These are phyloP conservation scores for Subacronicta megacephala DNA, from an alignment of 2,888 invertebrate genomes.

Conservation along the genomic window DNA sequence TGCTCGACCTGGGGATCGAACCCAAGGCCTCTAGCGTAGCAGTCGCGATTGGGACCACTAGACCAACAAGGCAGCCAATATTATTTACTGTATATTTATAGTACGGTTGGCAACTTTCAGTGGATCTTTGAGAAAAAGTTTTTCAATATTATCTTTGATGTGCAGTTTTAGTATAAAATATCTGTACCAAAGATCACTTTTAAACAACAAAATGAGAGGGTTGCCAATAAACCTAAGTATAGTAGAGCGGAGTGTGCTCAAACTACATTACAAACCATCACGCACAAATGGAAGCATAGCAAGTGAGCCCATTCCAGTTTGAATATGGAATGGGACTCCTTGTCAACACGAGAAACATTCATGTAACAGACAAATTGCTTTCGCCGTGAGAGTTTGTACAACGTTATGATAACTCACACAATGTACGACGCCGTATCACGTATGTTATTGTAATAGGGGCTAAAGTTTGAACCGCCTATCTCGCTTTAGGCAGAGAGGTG, in stretches of 20 bases:
- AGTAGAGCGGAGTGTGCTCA: background rate
- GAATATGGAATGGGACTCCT: slow-evolving; percentile 69
- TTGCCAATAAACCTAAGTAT: background rate
- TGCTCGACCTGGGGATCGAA: too few relatives aligned
- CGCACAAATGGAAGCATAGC: slow-evolving; percentile 38
- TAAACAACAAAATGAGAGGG: background rate
- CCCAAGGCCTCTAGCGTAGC: too few relatives aligned
- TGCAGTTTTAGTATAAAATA: too few relatives aligned
- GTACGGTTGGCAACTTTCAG: too few relatives aligned
- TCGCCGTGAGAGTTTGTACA: slow-evolving; percentile 59
- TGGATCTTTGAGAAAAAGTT: too few relatives aligned
- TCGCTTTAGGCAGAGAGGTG: slow-evolving; percentile 26
- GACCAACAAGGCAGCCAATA: too few relatives aligned
- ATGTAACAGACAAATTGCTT: slow-evolving; percentile 72
- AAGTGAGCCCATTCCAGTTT: slow-evolving; percentile 56
- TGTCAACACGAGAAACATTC: slow-evolving; percentile 69
- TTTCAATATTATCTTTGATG: too few relatives aligned
- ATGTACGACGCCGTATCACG: slow-evolving; percentile 45
- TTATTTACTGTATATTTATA: too few relatives aligned
- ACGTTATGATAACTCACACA: slow-evolving; percentile 57
- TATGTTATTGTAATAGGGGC: slow-evolving; percentile 43
- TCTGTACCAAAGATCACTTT: too few relatives aligned
- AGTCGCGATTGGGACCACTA: too few relatives aligned
- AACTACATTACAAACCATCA: slow-evolving; percentile 20
- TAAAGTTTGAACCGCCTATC: slow-evolving; percentile 50